Percentiles rank a stretch among this genome's conserved stretches.
phyloP scores from a whole-genome alignment of 2,888 invertebrate species.

The Antitype chi region DNA sequence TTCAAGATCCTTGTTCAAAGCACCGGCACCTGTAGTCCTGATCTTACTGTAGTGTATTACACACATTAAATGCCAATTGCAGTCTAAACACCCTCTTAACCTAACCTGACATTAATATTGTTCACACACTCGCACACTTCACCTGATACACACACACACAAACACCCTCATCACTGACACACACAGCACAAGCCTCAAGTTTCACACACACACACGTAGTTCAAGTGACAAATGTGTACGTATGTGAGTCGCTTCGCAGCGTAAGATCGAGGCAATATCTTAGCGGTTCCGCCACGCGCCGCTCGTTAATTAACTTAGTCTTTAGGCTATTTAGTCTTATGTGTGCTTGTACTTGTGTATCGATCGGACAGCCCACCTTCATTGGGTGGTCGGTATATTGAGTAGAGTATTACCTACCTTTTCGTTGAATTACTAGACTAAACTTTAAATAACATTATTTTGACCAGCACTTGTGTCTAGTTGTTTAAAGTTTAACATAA shows the following conservation, averaged over 20 bases:
- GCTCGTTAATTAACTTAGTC: conserved; percentile 58
- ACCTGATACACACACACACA: not conserved
- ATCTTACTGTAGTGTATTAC: conserved; percentile 2
- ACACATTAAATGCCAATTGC: conserved; percentile 28
- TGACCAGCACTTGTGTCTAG: too few species aligned
- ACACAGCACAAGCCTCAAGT: not conserved
- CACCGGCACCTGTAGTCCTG: not conserved
- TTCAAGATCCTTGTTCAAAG: not conserved
- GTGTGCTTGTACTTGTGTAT: conserved; percentile 25
- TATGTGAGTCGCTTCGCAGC: conserved; percentile 29
- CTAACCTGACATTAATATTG: conserved; percentile 44
- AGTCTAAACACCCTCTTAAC: conserved; percentile 26
- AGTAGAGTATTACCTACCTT: not conserved
- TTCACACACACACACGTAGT: not conserved
- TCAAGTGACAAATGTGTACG: conserved; percentile 52
- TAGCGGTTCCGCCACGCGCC: conserved; percentile 49
- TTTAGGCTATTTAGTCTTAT: conserved; percentile 39
- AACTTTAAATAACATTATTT: too few species aligned
- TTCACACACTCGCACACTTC: conserved; percentile 17
- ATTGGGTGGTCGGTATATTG: conserved; percentile 5
- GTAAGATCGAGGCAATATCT: conserved; percentile 58
- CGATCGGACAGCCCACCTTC: conserved; percentile 9
- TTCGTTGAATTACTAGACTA: not conserved
- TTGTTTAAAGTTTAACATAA: not conserved
- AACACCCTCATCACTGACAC: not conserved